phyloP scores from a whole-genome alignment of 1,140 invertebrate species.

The Hypsibius dujardini region DNA sequence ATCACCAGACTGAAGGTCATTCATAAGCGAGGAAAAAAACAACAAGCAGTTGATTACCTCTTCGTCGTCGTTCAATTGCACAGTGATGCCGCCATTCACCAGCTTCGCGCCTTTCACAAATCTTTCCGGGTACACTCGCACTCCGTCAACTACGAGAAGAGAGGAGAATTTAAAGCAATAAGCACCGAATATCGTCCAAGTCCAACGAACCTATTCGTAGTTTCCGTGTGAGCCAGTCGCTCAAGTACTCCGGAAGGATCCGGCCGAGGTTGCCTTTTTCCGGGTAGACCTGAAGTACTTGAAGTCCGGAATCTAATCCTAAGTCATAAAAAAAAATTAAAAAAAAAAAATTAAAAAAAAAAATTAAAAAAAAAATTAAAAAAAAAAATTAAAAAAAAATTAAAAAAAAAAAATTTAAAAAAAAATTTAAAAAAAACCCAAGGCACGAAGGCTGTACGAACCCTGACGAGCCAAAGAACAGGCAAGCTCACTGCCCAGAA shows the following conservation, averaged over 20 bases:
- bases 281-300: slow-evolving; percentile 56
- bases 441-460: slow-evolving; percentile 26
- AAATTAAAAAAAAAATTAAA: no score
- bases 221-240: slow-evolving; percentile 57
- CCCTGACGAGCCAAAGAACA: slow-evolving; percentile 53
- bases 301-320: slow-evolving; percentile 32
- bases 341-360: no score
- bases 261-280: slow-evolving; percentile 60
- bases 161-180: background rate
- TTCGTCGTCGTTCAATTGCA: slow-evolving; percentile 48
- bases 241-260: slow-evolving; percentile 65
- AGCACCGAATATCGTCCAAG: slow-evolving; percentile 21
- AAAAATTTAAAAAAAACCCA: no score
- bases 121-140: slow-evolving; percentile 44
- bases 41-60: slow-evolving; percentile 31
- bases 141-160: slow-evolving; percentile 40
- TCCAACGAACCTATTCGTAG: slow-evolving; percentile 34
- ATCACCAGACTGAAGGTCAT: slow-evolving; percentile 27
- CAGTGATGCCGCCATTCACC: slow-evolving; percentile 29
- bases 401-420: no score
- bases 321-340: slow-evolving; percentile 24
- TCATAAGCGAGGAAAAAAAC: slow-evolving; percentile 2
- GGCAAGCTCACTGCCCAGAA: slow-evolving; percentile 75
- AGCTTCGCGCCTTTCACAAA: slow-evolving; percentile 39
- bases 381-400: no score